A percentile compares a stretch with the other conserved stretches of the same genome.
Conservation (phyloP, 53 echinoderm and acorn worm genomes). For the Echinarachnius parma region DNA sequence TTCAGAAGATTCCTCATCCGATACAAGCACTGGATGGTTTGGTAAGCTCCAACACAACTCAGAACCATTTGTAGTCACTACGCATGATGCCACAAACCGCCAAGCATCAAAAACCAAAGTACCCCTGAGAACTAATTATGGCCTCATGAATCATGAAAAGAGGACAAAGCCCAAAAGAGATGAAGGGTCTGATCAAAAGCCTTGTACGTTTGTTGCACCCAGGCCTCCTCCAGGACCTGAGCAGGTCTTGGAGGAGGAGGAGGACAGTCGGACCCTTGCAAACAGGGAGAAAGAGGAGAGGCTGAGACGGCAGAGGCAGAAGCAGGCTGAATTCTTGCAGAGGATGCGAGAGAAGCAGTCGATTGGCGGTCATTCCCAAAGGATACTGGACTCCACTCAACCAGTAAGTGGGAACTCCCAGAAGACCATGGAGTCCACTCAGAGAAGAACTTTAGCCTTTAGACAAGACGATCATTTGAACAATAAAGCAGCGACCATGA, state of each 20-base stretch:
- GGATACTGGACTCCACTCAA: neutral
- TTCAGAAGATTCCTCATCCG: neutral
- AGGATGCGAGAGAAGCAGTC: constrained; percentile 67
- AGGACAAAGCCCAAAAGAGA: neutral
- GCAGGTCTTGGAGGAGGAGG: neutral
- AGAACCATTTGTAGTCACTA: constrained; percentile 1
- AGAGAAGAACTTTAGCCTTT: too few relatives aligned
- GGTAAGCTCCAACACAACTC: constrained; percentile 3
- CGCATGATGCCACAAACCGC: neutral
- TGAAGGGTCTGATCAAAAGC: neutral
- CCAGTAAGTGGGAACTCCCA: too few relatives aligned
- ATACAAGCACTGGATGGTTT: neutral
- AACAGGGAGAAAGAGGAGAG: constrained; percentile 71
- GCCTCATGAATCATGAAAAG: constrained; percentile 28
- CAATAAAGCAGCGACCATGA: too few relatives aligned
- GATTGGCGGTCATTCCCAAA: neutral
- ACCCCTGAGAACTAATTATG: constrained; percentile 22
- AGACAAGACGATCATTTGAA: too few relatives aligned
- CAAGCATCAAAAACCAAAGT: neutral
- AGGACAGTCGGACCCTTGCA: constrained; percentile 40
- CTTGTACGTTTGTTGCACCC: constrained; percentile 21
- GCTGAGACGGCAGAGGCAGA: constrained; percentile 80
- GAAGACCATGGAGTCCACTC: too few relatives aligned
- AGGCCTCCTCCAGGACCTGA: neutral
- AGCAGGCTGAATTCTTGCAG: constrained; percentile 70